Percentiles rank a stretch among this genome's conserved stretches.
Conservation (phyloP, 2,888 invertebrate species). For the Scaptomyza cyrtandrae region DNA sequence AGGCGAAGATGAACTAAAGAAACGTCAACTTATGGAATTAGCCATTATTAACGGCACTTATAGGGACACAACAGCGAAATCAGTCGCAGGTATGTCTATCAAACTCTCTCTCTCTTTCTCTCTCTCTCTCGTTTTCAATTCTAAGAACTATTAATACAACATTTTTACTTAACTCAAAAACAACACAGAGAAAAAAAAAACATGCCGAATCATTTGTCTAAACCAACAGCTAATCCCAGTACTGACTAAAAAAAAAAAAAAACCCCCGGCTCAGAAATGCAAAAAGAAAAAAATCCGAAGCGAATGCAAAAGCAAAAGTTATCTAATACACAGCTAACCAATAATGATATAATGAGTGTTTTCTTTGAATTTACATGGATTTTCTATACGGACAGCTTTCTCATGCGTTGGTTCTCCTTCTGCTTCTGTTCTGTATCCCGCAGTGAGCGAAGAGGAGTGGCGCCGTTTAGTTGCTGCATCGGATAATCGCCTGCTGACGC, state of each 20-base stretch:
- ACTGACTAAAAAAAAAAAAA: slow-evolving; percentile 50
- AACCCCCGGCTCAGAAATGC: slow-evolving; percentile 22
- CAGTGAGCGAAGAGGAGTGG: slow-evolving; percentile 94
- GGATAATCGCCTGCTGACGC: slow-evolving; percentile 90
- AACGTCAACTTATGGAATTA: slow-evolving; percentile 99
- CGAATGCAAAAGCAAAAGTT: slow-evolving; percentile 7
- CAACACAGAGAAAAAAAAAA: slow-evolving; percentile 15
- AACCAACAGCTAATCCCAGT: slow-evolving; percentile 57
- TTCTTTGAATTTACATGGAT: slow-evolving; percentile 65
- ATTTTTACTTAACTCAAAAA: slow-evolving; percentile 33
- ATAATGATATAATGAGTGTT: slow-evolving; percentile 48
- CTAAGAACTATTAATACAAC: slow-evolving; percentile 1
- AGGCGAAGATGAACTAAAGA: slow-evolving; percentile 99
- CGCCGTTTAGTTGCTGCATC: slow-evolving; percentile 92
- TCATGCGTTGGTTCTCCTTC: slow-evolving; percentile 76
- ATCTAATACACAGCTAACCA: slow-evolving; percentile 54
- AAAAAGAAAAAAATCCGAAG: not conserved
- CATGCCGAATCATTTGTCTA: slow-evolving; percentile 27
- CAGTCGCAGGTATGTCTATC: slow-evolving; percentile 89
- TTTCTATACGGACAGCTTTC: slow-evolving; percentile 74
- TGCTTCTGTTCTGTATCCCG: slow-evolving; percentile 82
- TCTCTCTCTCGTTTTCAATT: not conserved
- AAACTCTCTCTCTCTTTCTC: slow-evolving; percentile 28
- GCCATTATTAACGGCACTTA: slow-evolving; percentile 99
- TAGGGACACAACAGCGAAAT: slow-evolving; percentile 96